These are phyloP conservation scores for Apotomis capreana DNA, from an alignment of 2,888 invertebrate species.

Conservation along the genomic window DNA sequence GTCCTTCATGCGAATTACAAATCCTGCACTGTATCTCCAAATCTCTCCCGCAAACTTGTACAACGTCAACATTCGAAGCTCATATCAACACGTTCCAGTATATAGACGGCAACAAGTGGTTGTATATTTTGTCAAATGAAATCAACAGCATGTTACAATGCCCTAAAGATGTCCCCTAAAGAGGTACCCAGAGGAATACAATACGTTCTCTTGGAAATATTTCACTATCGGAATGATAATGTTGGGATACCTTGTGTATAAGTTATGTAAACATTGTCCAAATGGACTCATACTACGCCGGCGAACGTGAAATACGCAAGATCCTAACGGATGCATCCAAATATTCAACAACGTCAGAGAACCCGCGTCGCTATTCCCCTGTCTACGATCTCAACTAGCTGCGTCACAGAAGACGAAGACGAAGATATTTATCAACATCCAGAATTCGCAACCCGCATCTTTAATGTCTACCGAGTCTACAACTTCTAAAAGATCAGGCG, in stretches of 20 bases:
- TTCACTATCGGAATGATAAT: too few relatives aligned
- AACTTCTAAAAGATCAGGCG: too few relatives aligned
- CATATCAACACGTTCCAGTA: slow-evolving; percentile 19
- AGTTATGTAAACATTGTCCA: slow-evolving; percentile 6
- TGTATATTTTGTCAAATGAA: slow-evolving; percentile 13
- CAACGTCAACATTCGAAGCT: slow-evolving; percentile 15
- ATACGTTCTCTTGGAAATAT: too few relatives aligned
- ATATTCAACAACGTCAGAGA: slow-evolving; percentile 12
- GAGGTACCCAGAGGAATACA: slow-evolving; percentile 2
- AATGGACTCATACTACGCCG: slow-evolving; percentile 1
- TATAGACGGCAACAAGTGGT: slow-evolving; percentile 8
- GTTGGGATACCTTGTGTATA: not conserved
- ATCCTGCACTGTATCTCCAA: not conserved
- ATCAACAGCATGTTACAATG: slow-evolving; percentile 23
- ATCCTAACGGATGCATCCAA: not conserved
- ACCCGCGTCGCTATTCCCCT: slow-evolving; percentile 6
- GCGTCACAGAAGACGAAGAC: slow-evolving; percentile 18
- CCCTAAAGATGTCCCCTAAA: not conserved
- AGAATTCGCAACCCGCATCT: too few relatives aligned
- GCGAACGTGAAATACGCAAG: not conserved
- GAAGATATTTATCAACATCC: not conserved
- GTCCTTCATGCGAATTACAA: not conserved
- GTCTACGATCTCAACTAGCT: not conserved
- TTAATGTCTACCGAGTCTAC: too few relatives aligned
- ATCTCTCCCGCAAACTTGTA: slow-evolving; percentile 9